Evolutionary conservation across 2,888 invertebrate genomes (phyloP).

Genomic region (Anoncus sp.): DNA sequence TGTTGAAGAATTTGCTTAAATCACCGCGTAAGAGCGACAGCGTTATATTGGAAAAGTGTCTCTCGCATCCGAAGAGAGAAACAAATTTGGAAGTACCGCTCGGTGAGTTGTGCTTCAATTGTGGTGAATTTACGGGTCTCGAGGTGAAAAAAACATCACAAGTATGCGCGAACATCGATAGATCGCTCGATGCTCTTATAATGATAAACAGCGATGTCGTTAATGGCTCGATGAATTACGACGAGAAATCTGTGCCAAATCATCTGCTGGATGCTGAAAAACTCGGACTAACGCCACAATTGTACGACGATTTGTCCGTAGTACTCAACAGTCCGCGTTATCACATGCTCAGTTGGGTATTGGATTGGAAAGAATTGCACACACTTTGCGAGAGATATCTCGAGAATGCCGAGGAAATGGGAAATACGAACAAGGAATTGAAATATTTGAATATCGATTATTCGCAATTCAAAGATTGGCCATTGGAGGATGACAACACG

Average conservation of each 20-base stretch:
- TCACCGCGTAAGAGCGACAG: conserved; percentile 69
- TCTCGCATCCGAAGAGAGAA: conserved; percentile 70
- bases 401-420: conserved; percentile 86
- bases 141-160: conserved; percentile 68
- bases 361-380: conserved; percentile 86
- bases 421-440: conserved; percentile 88
- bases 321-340: conserved; percentile 89
- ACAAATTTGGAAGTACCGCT: conserved; percentile 60
- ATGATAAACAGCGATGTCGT: conserved; percentile 84
- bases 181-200: conserved; percentile 84
- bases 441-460: conserved; percentile 91
- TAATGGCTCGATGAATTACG: conserved; percentile 86
- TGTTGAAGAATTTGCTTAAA: conserved; percentile 75
- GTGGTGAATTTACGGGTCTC: conserved; percentile 73
- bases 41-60: conserved; percentile 61
- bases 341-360: conserved; percentile 89
- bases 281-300: conserved; percentile 87
- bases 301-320: conserved; percentile 89
- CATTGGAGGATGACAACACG: conserved; percentile 85
- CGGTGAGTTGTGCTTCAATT: conserved; percentile 76
- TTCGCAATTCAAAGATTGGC: conserved; percentile 87
- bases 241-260: conserved; percentile 86
- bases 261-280: conserved; percentile 87
- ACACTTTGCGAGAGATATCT: conserved; percentile 86
- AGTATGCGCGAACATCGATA: conserved; percentile 82